Conservation (phyloP, 2,113 vertebrate species). For the Dasyurus viverrinus region DNA sequence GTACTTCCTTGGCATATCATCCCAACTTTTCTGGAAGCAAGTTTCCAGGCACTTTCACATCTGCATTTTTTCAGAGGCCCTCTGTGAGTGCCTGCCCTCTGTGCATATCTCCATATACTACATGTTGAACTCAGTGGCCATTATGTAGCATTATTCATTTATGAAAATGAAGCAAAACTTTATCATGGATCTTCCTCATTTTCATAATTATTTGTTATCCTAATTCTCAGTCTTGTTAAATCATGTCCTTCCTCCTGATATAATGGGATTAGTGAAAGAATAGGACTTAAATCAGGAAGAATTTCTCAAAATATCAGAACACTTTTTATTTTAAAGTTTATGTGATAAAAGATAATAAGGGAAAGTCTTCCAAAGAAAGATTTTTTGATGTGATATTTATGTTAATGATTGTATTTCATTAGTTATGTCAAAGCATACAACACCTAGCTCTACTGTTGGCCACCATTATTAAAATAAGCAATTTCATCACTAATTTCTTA, state of each 20-base stretch:
- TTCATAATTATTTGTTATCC: neutral
- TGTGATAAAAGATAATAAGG: constrained; percentile 16
- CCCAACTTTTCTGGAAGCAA: neutral
- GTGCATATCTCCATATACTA: neutral
- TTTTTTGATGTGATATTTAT: neutral
- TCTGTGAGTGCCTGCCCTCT: neutral
- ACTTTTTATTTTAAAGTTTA: constrained; percentile 3
- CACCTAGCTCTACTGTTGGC: neutral
- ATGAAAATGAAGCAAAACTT: constrained; percentile 53
- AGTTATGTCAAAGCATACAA: neutral
- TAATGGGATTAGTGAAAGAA: neutral
- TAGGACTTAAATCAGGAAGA: constrained; percentile 34
- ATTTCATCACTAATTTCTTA: neutral
- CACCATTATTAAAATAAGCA: neutral
- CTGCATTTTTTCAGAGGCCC: neutral
- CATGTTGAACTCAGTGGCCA: neutral
- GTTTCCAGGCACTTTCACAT: neutral
- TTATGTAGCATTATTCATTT: constrained; percentile 2
- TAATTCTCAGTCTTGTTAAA: constrained; percentile 21
- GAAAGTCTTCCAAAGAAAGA: neutral
- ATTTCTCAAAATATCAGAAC: constrained; percentile 29
- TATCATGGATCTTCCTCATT: constrained; percentile 29
- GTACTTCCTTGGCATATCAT: neutral
- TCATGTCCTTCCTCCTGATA: constrained; percentile 30
- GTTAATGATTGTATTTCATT: neutral